Conservation (phyloP, 2,888 invertebrate genomes). For the Chromoteleia sp. region DNA sequence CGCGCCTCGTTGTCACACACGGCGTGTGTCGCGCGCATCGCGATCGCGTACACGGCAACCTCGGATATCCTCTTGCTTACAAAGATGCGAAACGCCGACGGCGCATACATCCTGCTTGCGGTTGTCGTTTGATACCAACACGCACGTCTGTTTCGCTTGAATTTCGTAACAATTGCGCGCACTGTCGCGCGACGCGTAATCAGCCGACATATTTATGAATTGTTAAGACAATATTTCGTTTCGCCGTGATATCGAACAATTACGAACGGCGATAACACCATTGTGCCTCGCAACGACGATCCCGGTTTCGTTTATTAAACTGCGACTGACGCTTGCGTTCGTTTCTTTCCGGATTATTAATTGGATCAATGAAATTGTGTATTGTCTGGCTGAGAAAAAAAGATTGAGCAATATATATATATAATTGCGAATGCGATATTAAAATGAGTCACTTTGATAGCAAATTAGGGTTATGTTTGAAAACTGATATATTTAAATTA, state of each 20-base stretch:
- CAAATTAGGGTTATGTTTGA: too few species aligned
- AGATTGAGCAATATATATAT: too few species aligned
- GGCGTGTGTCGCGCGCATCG: conserved; percentile 38
- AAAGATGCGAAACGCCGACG: conserved; percentile 62
- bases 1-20: conserved; percentile 46
- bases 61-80: conserved; percentile 62
- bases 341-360: too few species aligned
- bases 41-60: conserved; percentile 47
- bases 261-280: conserved; percentile 27
- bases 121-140: conserved; percentile 25
- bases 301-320: not conserved
- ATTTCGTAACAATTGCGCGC: conserved; percentile 53
- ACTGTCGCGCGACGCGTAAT: conserved; percentile 43
- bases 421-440: too few species aligned
- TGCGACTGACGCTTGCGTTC: not conserved
- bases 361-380: too few species aligned
- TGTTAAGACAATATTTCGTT: conserved; percentile 33
- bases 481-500: too few species aligned
- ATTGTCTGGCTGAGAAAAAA: too few species aligned
- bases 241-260: conserved; percentile 28
- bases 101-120: conserved; percentile 58
- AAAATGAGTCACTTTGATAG: too few species aligned
- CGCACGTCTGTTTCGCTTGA: conserved; percentile 6
- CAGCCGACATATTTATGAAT: conserved; percentile 46
- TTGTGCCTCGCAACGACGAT: conserved; percentile 10